Base-by-base conservation (phyloP, 2,797 vertebrate genomes). In the Tolypeutes matacus region DNA sequence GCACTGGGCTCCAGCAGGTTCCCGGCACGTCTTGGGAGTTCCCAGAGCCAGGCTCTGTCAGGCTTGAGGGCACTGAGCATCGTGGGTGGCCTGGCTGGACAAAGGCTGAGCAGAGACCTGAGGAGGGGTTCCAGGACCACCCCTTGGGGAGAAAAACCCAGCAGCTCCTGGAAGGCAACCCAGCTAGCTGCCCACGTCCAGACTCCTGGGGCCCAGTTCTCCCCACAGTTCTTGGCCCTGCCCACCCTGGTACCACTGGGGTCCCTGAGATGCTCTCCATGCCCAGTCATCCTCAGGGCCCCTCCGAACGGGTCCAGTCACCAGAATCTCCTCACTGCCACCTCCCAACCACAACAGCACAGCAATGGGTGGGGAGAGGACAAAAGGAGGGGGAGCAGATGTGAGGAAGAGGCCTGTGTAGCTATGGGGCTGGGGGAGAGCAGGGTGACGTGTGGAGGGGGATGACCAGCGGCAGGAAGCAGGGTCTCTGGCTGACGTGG, bases 241-340 rank as follows among this genome's bases (percentile, higher is more conserved):
- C 17, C 65, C 27, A 42, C 27, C 34, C 93, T 34, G 72, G 31
- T 12, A 31, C 15, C 46, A 46, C 46, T 46, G 46, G 46, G 46
- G 46, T 11, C 36, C 65, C 90, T 46, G 46, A 1, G 2, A 60
- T 39, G 62, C 18, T 88, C 25, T 56, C 69, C 11, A 29, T 67
- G 7, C 53, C 46, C 76, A 34, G 46, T 77, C 80, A 86, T 88
- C 83, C 64, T 86, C 53, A 81, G 86, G 73, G 67, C 18, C 95
- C 94, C 95, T 97, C 86, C 96, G 96, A 96, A 97, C 97, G 97
- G 97, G 97, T 97, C 97, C 97, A 97, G 67, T 49, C 34, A 78
- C 82, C 84, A 96, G 51, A 83, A 80, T 73, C 69, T 92, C 69
- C 75, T 87, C 91, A 80, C 73, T 12, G 60, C 80, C 77, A 70